Conservation (phyloP, 2,797 vertebrate genomes). For the Orestias chungarensis region DNA sequence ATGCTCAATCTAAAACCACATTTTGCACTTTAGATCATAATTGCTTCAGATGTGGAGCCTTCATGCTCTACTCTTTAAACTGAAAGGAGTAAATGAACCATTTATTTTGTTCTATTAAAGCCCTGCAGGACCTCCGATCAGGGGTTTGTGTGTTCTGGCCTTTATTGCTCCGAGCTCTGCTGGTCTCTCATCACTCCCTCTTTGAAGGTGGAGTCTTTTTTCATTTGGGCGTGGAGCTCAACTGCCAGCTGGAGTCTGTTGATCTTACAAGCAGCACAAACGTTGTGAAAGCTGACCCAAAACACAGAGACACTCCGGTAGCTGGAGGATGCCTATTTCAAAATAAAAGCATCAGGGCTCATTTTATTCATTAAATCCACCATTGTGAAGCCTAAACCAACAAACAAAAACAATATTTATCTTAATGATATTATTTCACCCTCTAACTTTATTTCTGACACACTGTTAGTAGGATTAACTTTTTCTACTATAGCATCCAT, state of each 20-base stretch:
- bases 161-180: constrained; percentile 22
- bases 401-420: too few relatives aligned
- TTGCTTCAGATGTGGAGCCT: not conserved
- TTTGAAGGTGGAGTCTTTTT: constrained; percentile 66
- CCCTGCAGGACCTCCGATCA: constrained; percentile 15
- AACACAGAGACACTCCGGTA: not conserved
- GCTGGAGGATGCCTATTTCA: constrained; percentile 13
- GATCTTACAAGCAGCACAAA: constrained; percentile 38
- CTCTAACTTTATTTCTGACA: not conserved
- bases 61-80: constrained; percentile 14
- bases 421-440: not conserved
- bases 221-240: constrained; percentile 69
- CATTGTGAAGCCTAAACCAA: not conserved
- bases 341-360: constrained; percentile 48
- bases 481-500: not conserved
- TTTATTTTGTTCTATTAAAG: constrained; percentile 3
- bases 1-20: not conserved
- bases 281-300: constrained; percentile 19
- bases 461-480: not conserved
- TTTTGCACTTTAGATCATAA: not conserved
- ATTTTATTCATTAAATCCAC: too few relatives aligned
- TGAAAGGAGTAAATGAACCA: constrained; percentile 19
- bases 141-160: constrained; percentile 7
- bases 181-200: constrained; percentile 65
- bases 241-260: constrained; percentile 75